A percentile compares a stretch with the other conserved stretches of the same genome.
phyloP scores from a whole-genome alignment of 35 echinoderm and acorn worm species.

The Stichopus chloronotus region DNA sequence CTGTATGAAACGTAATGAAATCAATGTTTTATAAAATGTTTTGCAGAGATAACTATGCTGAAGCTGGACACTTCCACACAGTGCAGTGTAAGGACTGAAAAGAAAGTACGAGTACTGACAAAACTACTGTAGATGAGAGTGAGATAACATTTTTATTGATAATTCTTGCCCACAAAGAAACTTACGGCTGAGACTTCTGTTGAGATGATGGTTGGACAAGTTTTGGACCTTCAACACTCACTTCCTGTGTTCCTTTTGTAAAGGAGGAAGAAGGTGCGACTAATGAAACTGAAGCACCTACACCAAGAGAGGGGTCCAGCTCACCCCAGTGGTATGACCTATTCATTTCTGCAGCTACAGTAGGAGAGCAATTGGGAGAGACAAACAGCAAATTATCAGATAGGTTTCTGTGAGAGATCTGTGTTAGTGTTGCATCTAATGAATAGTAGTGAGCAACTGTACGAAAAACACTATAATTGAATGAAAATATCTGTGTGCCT shows the following conservation, averaged over 20 bases:
- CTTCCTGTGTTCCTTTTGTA: conserved; percentile 23
- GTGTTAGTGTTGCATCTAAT: too few species aligned
- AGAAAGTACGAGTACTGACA: background rate
- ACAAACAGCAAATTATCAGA: too few species aligned
- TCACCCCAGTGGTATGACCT: conserved; percentile 42
- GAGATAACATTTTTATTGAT: background rate
- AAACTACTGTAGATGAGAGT: background rate
- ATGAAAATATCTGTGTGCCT: too few species aligned
- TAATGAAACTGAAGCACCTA: conserved; percentile 40
- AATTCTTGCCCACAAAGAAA: background rate
- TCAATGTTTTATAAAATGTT: too few species aligned
- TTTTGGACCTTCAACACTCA: conserved; percentile 42
- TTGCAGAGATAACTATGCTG: too few species aligned
- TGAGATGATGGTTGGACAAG: conserved; percentile 36
- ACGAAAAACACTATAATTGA: too few species aligned
- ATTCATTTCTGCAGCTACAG: background rate
- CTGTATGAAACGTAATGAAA: too few species aligned
- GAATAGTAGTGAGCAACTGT: too few species aligned
- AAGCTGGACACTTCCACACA: too few species aligned
- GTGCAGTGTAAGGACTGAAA: background rate
- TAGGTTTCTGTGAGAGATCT: too few species aligned
- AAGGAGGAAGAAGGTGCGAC: conserved; percentile 36
- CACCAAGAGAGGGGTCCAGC: conserved; percentile 38
- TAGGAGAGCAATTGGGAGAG: too few species aligned
- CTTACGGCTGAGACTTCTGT: conserved; percentile 42